These are phyloP conservation scores for Eubasilissa splendida DNA, from an alignment of 2,888 invertebrate species.

Conservation along the genomic window DNA sequence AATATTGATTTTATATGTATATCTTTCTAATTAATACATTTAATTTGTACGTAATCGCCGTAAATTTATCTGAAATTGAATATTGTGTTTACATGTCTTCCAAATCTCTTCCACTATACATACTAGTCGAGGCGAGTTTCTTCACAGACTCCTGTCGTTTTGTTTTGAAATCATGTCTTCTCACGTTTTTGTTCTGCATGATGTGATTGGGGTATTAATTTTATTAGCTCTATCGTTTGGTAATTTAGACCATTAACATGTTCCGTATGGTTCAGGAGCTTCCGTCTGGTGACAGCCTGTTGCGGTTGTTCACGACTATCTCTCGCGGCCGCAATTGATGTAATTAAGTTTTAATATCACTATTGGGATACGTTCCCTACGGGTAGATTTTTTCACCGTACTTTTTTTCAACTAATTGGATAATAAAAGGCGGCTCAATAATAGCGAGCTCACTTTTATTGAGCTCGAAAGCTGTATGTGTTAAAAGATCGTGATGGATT, in stretches of 20 bases:
- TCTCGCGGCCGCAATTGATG: constrained; percentile 12
- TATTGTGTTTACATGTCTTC: no score
- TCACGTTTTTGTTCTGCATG: constrained; percentile 32
- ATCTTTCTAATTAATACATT: no score
- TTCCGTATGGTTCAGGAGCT: neutral
- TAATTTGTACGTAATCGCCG: no score
- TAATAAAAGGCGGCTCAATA: neutral
- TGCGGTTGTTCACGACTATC: neutral
- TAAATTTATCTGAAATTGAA: no score
- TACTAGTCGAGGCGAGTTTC: no score
- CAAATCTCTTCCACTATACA: no score
- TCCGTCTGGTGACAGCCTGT: neutral
- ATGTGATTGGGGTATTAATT: constrained; percentile 19
- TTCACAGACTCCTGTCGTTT: no score
- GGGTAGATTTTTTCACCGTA: neutral
- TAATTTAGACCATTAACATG: neutral
- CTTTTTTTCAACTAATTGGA: neutral
- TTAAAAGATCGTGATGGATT: constrained; percentile 44
- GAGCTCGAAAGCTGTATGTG: constrained; percentile 9
- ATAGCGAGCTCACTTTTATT: neutral
- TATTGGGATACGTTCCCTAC: neutral
- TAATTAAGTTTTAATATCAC: neutral
- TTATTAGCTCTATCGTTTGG: constrained; percentile 9
- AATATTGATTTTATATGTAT: no score
- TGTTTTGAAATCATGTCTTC: constrained; percentile 11